Evolutionary conservation across 2,888 invertebrate species (phyloP), one percentile per base, ranked within the genome.

Genomic region (Caenorhabditis imperialis): DNA sequence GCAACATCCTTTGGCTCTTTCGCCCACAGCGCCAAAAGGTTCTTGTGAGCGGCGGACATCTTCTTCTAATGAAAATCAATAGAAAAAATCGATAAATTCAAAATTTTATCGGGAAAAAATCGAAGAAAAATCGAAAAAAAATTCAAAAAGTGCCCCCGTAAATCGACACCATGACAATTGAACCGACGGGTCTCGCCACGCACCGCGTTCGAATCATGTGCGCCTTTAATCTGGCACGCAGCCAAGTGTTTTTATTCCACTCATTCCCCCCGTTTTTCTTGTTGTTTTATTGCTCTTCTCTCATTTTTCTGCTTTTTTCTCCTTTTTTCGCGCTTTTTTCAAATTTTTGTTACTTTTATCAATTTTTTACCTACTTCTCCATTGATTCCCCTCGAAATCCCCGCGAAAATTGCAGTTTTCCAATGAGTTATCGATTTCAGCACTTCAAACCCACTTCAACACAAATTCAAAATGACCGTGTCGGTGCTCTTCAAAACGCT

Each of bases 401-500:
- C 10, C 30, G 10, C 30, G 6, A 30, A 30, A 30, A 30, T 20
- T 44, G 8, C 10, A 44, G n/a, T 44, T 16, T 20, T 51, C 16
- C 14, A 1, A 48, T 18, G 20, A 54, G 40, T 55, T 55, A 20
- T 8, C 14, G 30, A n/a, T 25, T 30, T 55, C n/a, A n/a, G n/a
- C n/a, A n/a, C n/a, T n/a, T n/a, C n/a, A n/a, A n/a, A n/a, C n/a
- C n/a, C n/a, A n/a, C 54, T 57, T 38, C 44, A 54, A 20, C 40
- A 10, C 44, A 44, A 3, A 44, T 7, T 33, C 18, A 67, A 40
- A 27, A 73, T 65, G 77, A 33, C 61, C 20, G 10, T 75, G 12
- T 44, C 60, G 45, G 75, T 86, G 23, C 78, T 82, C 0, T 86
- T 88, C 76, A 86, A 85, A 73, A 87, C 86, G 16, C 81, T 88